These are phyloP conservation scores for Drosophila lacertosa DNA, from an alignment of 1,140 invertebrate genomes.

Conservation along the genomic window DNA sequence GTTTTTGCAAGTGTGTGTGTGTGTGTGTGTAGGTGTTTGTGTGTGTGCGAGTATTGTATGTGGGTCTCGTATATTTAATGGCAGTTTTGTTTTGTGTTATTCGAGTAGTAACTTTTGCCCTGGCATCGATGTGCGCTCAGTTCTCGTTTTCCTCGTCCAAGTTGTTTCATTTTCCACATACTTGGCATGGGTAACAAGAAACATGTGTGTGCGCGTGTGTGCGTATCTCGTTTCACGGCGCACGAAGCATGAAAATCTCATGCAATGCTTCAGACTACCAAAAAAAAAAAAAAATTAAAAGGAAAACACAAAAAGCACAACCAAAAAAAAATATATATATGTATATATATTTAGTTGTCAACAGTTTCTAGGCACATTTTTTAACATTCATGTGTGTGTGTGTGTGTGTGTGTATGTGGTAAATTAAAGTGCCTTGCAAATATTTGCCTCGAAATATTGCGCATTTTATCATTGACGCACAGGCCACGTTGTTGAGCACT, in stretches of 20 bases:
- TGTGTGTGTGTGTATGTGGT: conserved; percentile 5
- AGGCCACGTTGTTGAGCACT: background rate
- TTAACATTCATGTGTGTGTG: conserved; percentile 15
- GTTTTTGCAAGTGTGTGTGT: conserved; percentile 15
- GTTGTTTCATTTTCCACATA: conserved; percentile 68
- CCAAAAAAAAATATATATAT: conserved; percentile 21
- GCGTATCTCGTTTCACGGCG: conserved; percentile 70
- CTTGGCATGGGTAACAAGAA: conserved; percentile 41
- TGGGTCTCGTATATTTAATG: conserved; percentile 55
- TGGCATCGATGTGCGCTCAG: conserved; percentile 16
- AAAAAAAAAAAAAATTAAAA: no score
- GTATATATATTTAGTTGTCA: conserved; percentile 62
- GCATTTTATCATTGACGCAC: conserved; percentile 44
- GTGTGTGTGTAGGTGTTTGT: conserved; percentile 11
- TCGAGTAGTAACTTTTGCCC: conserved; percentile 64
- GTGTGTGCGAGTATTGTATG: conserved; percentile 20
- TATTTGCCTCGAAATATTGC: conserved; percentile 54
- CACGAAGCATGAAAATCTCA: conserved; percentile 65
- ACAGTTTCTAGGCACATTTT: conserved; percentile 50
- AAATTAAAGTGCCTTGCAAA: conserved; percentile 71
- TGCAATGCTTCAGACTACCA: conserved; percentile 24
- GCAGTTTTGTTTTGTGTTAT: conserved; percentile 58
- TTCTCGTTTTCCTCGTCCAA: conserved; percentile 19
- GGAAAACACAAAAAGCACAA: conserved; percentile 19
- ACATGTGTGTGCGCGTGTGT: conserved; percentile 25